Conservation (phyloP, 2,888 invertebrate genomes). For the Empis livida region DNA sequence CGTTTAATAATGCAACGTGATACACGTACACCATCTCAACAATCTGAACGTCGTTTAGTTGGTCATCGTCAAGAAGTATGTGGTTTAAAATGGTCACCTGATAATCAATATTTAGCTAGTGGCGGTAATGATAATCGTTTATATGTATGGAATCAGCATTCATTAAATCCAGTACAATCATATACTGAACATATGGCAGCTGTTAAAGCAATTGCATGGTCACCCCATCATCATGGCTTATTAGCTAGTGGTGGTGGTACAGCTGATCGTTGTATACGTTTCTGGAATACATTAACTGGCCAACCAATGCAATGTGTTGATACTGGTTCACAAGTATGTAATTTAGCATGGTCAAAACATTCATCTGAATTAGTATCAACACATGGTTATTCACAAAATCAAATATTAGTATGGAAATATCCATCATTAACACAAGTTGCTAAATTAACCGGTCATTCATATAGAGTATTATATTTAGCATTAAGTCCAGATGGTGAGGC, state of each 20-base stretch:
- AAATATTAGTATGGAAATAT: constrained; percentile 98
- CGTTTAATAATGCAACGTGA: constrained; percentile 88
- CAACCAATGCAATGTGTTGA: constrained; percentile 98
- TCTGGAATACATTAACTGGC: constrained; percentile 97
- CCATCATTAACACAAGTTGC: constrained; percentile 94
- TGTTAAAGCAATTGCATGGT: constrained; percentile 98
- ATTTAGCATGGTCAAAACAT: constrained; percentile 97
- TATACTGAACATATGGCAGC: constrained; percentile 94
- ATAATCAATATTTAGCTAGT: constrained; percentile 92
- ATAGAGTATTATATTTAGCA: constrained; percentile 88
- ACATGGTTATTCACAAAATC: constrained; percentile 97
- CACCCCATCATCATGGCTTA: constrained; percentile 94
- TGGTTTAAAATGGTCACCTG: constrained; percentile 97
- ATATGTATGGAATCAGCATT: constrained; percentile 61
- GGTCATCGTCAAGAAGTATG: constrained; percentile 96
- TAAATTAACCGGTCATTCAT: constrained; percentile 92
- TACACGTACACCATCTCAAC: constrained; percentile 68
- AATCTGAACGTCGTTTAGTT: constrained; percentile 67
- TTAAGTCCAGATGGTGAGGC: constrained; percentile 97
- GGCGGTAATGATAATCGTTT: constrained; percentile 81
- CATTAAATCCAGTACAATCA: constrained; percentile 80
- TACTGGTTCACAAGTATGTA: constrained; percentile 96
- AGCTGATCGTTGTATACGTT: constrained; percentile 89
- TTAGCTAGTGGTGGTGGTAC: constrained; percentile 98
- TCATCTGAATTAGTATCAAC: constrained; percentile 95